Base-by-base conservation (phyloP, 2,888 invertebrate genomes). In the Leptogaster cylindrica region DNA sequence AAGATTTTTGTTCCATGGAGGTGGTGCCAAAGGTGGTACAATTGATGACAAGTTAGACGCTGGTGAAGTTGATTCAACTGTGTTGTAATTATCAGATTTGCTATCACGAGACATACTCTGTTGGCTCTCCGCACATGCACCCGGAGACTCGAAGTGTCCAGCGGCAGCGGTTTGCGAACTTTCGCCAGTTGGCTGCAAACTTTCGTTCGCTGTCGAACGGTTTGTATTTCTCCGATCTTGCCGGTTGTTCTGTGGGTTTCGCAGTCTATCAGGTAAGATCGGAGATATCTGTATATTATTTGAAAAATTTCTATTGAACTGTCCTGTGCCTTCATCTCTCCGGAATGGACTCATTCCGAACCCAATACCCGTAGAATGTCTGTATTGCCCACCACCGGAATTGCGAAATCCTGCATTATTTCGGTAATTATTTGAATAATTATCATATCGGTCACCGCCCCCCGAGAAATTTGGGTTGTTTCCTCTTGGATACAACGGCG, bases 401-500 rank as follows among this genome's bases (percentile, higher is more conserved):
- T 28, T 61, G 5, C 44, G 44, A 44, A 27, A 44, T 0, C 71
- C 64, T 4, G 71, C 65, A 6, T 68, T 67, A 7, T 74, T 73
- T 3, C 77, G 74, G 69, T 77, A 76, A n/a, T 65, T 27, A 66
- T 72, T 75, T 12, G 70, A 72, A 67, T 74, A 73, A 66, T 73
- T 75, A 46, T 72, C 73, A 58, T 75, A 76, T 2, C 79, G 82
- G 2, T 84, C 83, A n/a, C n/a, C n/a, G 61, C 85, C 83, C n/a
- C 73, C 73, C 12, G 75, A 73, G 18, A 76, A 76, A 51, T 75
- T 79, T 0, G 76, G 74, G 28, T 76, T 75, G 18, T 76, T 73
- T 2, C 85, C 83, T 14, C 61, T 18, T n/a, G 88, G 87, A 76
- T 89, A 88, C 76, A 88, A 83, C 0, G 90, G 89, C 10, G 84